Evolutionary conservation across 1,140 invertebrate species (phyloP), one percentile per base, ranked within the genome.

Genomic region (Cydia strobilella): DNA sequence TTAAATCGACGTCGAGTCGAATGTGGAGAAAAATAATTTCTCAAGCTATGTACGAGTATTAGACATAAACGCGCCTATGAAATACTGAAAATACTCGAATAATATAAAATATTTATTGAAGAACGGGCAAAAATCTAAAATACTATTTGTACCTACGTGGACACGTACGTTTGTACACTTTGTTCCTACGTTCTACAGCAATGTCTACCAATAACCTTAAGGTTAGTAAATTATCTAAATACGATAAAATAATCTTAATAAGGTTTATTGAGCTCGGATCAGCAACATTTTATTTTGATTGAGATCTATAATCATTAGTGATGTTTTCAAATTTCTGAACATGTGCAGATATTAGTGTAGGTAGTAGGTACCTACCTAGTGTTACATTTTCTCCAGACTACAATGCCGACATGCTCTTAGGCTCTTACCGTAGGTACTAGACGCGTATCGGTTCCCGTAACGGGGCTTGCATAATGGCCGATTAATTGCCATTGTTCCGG

Each of bases 401-500:
- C 54, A 59, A 59, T 59, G 54, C 54, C 20, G 15, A 6, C 15
- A n/a, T 59, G 20, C 54, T 51, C 15, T 51, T 51, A n/a, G 23
- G 20, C 54, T 51, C 15, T 51, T 51, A 23, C 54, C 20, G 20
- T n/a, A n/a, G n/a, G n/a, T 59, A 54, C 45, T 48, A 48, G 45
- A 2, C 51, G 51, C 51, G 54, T 59, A 59, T 59, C 54, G 54
- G 54, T 59, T 59, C 54, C 54, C 54, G 54, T 59, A 59, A 59
- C 54, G 54, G 54, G 54, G 54, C 54, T 59, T 59, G 54, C 54
- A 59, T 59, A 59, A 59, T 59, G 54, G 18, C 18, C 54, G 54
- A 59, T 59, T 59, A 59, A 59, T 59, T 59, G 51, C 51, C 51
- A 59, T 20, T 59, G 54, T 59, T 59, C 54, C 54, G 54, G 54